phyloP scores from a whole-genome alignment of 1,140 invertebrate genomes.

The Diachasma alloeum region DNA sequence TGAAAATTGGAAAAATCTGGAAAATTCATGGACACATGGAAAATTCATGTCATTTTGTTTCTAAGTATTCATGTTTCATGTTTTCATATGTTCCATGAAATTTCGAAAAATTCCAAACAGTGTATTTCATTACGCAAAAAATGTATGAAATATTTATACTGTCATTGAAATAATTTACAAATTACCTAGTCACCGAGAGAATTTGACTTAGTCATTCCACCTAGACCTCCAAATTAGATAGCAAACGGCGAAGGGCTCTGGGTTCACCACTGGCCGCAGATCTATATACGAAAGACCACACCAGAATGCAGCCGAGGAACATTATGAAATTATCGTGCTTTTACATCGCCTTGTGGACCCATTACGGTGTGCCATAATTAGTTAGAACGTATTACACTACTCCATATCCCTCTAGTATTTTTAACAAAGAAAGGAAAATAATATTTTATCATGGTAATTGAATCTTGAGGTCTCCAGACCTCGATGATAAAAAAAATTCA shows the following conservation, averaged over 20 bases:
- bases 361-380: constrained; percentile 20
- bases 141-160: too few species aligned
- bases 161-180: too few species aligned
- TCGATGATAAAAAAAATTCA: too few species aligned
- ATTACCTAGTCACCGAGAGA: not conserved
- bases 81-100: too few species aligned
- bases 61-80: too few species aligned
- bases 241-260: not conserved
- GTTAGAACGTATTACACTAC: constrained; percentile 3
- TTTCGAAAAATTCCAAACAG: too few species aligned
- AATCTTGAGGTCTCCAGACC: not conserved
- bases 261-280: not conserved
- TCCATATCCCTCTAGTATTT: not conserved
- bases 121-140: too few species aligned
- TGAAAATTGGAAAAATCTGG: too few species aligned
- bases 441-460: constrained; percentile 22
- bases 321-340: constrained; percentile 35
- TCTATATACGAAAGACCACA: not conserved
- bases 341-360: constrained; percentile 24
- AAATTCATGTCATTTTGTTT: too few species aligned
- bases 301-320: constrained; percentile 23
- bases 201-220: not conserved
- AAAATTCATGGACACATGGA: too few species aligned
- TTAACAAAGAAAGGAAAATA: not conserved
- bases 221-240: not conserved